Conservation (phyloP, 1,140 invertebrate genomes). For the Pseudomyrmex concolor region DNA sequence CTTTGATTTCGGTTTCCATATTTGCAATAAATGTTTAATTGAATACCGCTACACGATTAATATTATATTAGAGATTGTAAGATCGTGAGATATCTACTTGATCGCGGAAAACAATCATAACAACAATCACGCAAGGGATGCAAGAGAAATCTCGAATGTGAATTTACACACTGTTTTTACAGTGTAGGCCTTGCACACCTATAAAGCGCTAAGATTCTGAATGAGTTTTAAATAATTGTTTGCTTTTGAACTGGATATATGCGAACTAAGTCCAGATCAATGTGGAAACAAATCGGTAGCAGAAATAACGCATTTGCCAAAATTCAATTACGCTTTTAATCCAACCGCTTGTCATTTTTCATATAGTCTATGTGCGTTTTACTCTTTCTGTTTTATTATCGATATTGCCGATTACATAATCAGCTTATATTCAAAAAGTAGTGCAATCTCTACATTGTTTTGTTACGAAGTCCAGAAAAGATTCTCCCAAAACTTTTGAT, state of each 20-base stretch:
- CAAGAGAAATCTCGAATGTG: background rate
- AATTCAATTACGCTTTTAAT: too few species aligned
- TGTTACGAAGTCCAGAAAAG: background rate
- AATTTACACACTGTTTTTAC: constrained; percentile 17
- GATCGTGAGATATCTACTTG: background rate
- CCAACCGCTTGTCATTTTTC: background rate
- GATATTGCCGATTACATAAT: constrained; percentile 10
- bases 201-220: background rate
- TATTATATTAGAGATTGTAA: constrained; percentile 22
- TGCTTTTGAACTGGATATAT: constrained; percentile 45
- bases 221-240: constrained; percentile 14
- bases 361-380: background rate
- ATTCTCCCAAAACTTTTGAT: background rate
- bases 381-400: constrained; percentile 11
- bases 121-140: too few species aligned
- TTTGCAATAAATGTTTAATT: constrained; percentile 35
- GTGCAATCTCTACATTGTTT: background rate
- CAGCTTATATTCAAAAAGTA: background rate
- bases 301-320: too few species aligned
- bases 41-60: constrained; percentile 2
- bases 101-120: background rate
- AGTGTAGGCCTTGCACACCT: background rate
- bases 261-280: constrained; percentile 43
- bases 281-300: background rate
- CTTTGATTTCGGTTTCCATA: constrained; percentile 8